These are phyloP conservation scores for Erebia ligea DNA, from an alignment of 2,888 invertebrate species.

Conservation along the genomic window DNA sequence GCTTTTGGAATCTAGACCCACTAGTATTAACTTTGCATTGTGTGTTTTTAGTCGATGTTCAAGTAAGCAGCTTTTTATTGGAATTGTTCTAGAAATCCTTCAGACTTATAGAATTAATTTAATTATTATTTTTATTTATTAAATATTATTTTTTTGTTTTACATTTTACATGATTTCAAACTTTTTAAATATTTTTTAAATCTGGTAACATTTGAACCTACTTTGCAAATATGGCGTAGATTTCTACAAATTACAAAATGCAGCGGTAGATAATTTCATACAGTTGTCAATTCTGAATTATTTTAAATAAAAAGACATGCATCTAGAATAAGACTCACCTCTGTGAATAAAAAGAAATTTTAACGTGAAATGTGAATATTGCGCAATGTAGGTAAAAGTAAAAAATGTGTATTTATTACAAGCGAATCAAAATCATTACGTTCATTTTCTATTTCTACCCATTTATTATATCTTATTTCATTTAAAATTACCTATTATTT, in stretches of 20 bases:
- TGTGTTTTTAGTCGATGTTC: no score
- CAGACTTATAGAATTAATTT: no score
- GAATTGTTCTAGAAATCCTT: no score
- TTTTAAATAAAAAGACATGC: conserved; percentile 68
- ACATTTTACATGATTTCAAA: not conserved
- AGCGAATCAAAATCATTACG: conserved; percentile 52
- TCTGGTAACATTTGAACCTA: conserved; percentile 54
- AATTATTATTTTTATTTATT: no score
- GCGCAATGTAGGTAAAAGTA: conserved; percentile 71
- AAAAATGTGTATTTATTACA: conserved; percentile 45
- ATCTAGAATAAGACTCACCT: conserved; percentile 55
- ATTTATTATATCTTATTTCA: conserved; percentile 43
- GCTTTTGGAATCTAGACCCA: no score
- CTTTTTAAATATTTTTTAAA: not conserved
- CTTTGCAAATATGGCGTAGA: conserved; percentile 78
- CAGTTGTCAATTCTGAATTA: conserved; percentile 71
- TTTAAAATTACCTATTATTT: conserved; percentile 53
- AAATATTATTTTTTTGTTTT: no score
- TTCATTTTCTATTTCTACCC: conserved; percentile 42
- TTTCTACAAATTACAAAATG: conserved; percentile 74
- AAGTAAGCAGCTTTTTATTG: no score
- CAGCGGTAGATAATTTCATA: conserved; percentile 70
- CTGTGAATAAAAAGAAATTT: conserved; percentile 53
- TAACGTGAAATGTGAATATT: conserved; percentile 75
- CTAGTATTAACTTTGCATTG: no score